Evolutionary conservation across 2,797 vertebrate genomes (phyloP).

Genomic region (Brotula barbata): DNA sequence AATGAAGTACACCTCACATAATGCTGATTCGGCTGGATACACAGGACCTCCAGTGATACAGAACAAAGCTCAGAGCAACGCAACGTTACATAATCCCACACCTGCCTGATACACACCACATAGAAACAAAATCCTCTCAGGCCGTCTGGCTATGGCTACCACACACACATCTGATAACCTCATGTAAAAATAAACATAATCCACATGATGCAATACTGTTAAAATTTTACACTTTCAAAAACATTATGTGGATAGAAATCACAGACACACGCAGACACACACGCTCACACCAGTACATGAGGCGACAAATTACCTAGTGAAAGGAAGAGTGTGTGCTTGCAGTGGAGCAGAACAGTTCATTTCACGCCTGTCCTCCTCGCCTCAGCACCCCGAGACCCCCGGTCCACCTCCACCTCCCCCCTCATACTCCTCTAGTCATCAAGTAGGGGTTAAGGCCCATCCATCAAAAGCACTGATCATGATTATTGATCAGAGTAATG

Average conservation of each 20-base stretch:
- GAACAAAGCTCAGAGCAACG: slow-evolving; percentile 68
- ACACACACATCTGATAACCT: slow-evolving; percentile 33
- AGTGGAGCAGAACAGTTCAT: slow-evolving; percentile 85
- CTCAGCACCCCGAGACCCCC: slow-evolving; percentile 59
- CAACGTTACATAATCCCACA: slow-evolving; percentile 67
- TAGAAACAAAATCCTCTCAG: slow-evolving; percentile 47
- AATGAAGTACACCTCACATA: slow-evolving; percentile 82
- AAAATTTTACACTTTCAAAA: slow-evolving; percentile 29
- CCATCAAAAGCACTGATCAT: slow-evolving; percentile 72
- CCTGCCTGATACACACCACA: slow-evolving; percentile 32
- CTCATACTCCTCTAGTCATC: slow-evolving; percentile 52
- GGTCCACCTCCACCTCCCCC: slow-evolving; percentile 12
- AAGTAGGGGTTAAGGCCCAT: slow-evolving; percentile 66
- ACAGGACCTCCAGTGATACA: slow-evolving; percentile 69
- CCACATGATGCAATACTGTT: slow-evolving; percentile 18
- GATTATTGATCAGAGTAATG: slow-evolving; percentile 71
- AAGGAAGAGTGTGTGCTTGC: slow-evolving; percentile 75
- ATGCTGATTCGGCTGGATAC: slow-evolving; percentile 78
- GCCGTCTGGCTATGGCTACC: slow-evolving; percentile 23
- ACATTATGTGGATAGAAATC: slow-evolving; percentile 29
- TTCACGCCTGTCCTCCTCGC: slow-evolving; percentile 84
- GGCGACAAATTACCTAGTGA: slow-evolving; percentile 80
- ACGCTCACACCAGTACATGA: slow-evolving; percentile 71
- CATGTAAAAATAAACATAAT: slow-evolving; percentile 60
- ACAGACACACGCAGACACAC: slow-evolving; percentile 40